Percentiles rank a stretch among this genome's conserved stretches.
Conservation (phyloP, 2,113 vertebrate species). For the Salvelinus sp. region DNA sequence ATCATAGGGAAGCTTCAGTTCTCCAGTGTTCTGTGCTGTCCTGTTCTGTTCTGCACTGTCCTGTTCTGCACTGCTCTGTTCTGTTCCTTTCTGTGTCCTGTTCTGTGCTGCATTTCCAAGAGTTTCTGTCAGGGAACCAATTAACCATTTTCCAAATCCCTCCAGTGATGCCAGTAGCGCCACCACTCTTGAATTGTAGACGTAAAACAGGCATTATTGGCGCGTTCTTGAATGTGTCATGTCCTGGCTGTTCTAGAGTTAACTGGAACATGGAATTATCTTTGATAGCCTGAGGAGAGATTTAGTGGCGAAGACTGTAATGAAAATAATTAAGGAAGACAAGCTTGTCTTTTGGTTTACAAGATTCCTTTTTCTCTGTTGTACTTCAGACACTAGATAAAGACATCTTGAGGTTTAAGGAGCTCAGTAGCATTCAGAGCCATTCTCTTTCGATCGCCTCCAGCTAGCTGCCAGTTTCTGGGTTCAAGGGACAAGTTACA, state of each 20-base stretch:
- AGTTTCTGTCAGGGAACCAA: too few relatives aligned
- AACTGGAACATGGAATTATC: too few relatives aligned
- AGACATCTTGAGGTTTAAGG: conserved; percentile 38
- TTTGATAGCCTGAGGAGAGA: conserved; percentile 13
- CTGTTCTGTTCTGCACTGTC: background rate
- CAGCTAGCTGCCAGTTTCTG: conserved; percentile 38
- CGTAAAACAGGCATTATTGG: too few relatives aligned
- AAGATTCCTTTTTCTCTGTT: too few relatives aligned
- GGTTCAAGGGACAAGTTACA: conserved; percentile 40
- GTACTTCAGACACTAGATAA: conserved; percentile 27
- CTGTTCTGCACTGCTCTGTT: background rate
- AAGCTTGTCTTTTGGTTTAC: too few relatives aligned
- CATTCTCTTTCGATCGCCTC: conserved; percentile 34
- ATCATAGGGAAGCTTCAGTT: background rate
- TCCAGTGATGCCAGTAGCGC: too few relatives aligned
- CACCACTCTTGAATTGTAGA: too few relatives aligned
- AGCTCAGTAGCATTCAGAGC: conserved; percentile 30
- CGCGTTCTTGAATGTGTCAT: too few relatives aligned
- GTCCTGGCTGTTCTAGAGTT: too few relatives aligned
- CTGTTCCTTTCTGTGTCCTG: too few relatives aligned
- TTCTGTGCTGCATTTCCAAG: too few relatives aligned
- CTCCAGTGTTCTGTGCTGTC: background rate
- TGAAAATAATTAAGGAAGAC: background rate
- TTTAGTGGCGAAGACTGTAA: background rate
- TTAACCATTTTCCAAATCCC: too few relatives aligned